These are phyloP conservation scores for Chloebia gouldiae DNA, from an alignment of 2,113 vertebrate species.

Conservation along the genomic window DNA sequence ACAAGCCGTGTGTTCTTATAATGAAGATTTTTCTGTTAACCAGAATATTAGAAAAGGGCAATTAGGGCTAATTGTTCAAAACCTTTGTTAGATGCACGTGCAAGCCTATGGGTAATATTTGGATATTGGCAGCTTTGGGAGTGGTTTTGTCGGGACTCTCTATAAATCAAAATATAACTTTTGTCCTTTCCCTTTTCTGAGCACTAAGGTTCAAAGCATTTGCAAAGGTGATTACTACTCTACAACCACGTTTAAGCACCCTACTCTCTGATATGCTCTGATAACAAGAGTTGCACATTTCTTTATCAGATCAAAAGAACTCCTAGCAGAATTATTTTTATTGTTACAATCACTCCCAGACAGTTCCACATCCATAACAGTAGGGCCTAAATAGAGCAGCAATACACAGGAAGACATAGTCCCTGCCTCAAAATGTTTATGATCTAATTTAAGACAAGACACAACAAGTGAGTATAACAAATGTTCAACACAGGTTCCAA, in stretches of 20 bases:
- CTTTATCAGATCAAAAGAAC: constrained; percentile 12
- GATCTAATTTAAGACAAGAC: constrained; percentile 66
- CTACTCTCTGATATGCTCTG: not conserved
- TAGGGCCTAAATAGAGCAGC: not conserved
- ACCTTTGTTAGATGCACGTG: not conserved
- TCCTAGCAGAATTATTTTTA: constrained; percentile 1
- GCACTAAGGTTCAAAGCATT: constrained; percentile 10
- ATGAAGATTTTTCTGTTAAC: constrained; percentile 26
- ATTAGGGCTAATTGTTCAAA: constrained; percentile 40
- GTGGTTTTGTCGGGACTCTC: not conserved
- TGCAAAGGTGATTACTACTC: not conserved
- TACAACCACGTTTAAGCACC: constrained; percentile 20
- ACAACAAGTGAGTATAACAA: constrained; percentile 63
- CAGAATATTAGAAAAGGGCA: constrained; percentile 31
- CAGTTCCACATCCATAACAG: not conserved
- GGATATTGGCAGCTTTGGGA: not conserved
- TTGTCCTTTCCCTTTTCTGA: not conserved
- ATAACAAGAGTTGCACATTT: not conserved
- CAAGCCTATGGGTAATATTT: not conserved
- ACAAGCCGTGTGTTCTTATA: constrained; percentile 12
- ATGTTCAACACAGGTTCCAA: constrained; percentile 57
- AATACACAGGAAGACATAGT: not conserved
- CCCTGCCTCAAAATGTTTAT: constrained; percentile 52
- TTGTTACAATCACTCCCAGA: not conserved
- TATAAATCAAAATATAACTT: not conserved